Base-by-base conservation (phyloP, 2,113 vertebrate genomes). In the Chiloscyllium plagiosum region DNA sequence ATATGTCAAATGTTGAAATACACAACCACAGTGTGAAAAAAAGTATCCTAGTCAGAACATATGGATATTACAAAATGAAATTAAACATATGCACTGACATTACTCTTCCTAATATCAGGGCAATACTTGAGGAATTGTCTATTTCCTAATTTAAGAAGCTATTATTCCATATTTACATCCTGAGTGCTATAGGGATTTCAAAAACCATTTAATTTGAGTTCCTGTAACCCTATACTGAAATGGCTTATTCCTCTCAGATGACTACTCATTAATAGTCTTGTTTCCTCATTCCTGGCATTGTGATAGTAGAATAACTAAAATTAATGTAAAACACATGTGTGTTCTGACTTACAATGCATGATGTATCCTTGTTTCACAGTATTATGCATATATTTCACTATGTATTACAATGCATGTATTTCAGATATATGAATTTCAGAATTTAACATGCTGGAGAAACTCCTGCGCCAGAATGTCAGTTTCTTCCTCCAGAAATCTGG, bases 91-190 rank as follows among this genome's bases (percentile, higher is more conserved):
- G 69, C 4, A 50, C 47, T 95, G 69, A 76, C n/a, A 72, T 76
- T 95, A 95, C 12, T 72, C 94, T 72, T 70, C 69, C 42, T 29
- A 72, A 76, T 76, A 42, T 50, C 94, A 95, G 42, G 69, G 94
- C 47, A 72, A 70, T 95, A 69, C 93, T 29, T 20, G 94, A 50
- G 92, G 47, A 95, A 76, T 95, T 72, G 68, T 95, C 69, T 52
- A 50, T 95, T 95, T 52, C 94, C 68, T 95, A 95, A 95, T 72
- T 95, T 95, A 72, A 95, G 94, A 72, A 95, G 24, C 68, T 69
- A 95, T 95, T 72, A 95, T 95, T 95, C n/a, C 94, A 95, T 72
- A 72, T 72, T 95, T 95, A 72, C 94, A 76, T 95, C 69, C 68
- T 95, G 68, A 95, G 42, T 72, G 66, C 69, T 95, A 29, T 52